Conservation (phyloP, 2,113 vertebrate species). For the Cyprinus carpio region DNA sequence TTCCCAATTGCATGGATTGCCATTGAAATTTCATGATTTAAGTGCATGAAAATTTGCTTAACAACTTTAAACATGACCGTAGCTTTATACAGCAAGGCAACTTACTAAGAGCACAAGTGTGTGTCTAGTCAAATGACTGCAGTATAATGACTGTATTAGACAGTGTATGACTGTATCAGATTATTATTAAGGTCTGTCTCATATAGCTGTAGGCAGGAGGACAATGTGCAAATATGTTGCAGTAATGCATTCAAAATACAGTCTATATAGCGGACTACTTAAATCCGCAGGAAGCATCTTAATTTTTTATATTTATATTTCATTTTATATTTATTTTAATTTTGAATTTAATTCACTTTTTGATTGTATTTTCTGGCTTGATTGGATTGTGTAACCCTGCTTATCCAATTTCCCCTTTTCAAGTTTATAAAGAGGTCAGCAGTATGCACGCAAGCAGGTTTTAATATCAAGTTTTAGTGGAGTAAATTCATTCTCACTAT, state of each 20-base stretch:
- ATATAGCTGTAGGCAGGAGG: slow-evolving; percentile 4
- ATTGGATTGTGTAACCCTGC: not conserved
- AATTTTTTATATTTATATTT: slow-evolving; percentile 4
- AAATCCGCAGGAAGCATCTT: not conserved
- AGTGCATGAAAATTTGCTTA: not conserved
- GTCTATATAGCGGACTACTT: not conserved
- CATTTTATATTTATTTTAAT: not conserved
- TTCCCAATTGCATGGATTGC: not conserved
- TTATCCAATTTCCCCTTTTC: not conserved
- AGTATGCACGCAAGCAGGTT: not conserved
- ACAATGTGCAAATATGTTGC: not conserved
- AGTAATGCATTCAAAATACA: not conserved
- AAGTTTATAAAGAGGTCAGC: slow-evolving; percentile 18
- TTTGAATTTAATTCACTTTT: not conserved
- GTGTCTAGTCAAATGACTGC: slow-evolving; percentile 11
- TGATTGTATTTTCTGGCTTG: not conserved
- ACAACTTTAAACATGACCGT: not conserved
- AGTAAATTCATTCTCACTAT: not conserved
- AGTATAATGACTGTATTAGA: slow-evolving; percentile 1
- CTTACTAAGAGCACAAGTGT: not conserved
- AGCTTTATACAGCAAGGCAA: not conserved
- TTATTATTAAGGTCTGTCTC: slow-evolving; percentile 21
- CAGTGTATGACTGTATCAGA: slow-evolving; percentile 9
- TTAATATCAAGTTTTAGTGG: not conserved
- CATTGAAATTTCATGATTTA: not conserved